Base-by-base conservation (phyloP, 2,888 invertebrate genomes). In the Mythimna loreyi region DNA sequence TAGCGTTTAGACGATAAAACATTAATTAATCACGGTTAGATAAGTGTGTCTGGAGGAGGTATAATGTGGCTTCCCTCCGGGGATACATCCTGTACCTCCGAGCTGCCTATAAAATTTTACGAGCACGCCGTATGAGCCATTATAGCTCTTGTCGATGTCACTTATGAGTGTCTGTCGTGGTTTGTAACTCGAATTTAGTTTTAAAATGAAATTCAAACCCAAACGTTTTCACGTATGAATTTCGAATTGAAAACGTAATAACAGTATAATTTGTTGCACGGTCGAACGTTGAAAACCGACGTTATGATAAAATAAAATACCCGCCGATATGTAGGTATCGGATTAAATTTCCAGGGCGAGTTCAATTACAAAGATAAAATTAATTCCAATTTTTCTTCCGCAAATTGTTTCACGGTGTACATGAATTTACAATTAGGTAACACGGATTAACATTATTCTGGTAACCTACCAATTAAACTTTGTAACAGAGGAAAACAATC, bases 101-200 rank as follows among this genome's bases (percentile, higher is more conserved):
- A 91, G 90, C 87, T 83, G 85, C 86, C 92, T 90, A 93, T 94
- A 94, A 95, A 93, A 94, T 93, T 95, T 95, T 94, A 95, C 89
- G 94, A 93, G 86, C 91, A 85, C 90, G 84, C 91, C 89, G 91
- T 93, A 93, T 91, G 92, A 93, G 88, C 91, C 91, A 89, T 92
- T 93, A 93, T 89, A 91, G 89, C 86, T 89, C 90, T 92, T 91
- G 92, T 93, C 91, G 91, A 90, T 91, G 92, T 91, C 92, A 90
- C 91, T 90, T 90, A 89, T 89, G 89, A 87, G 87, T 87, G 86
- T 87, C 86, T 90, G 86, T 87, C 88, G 87, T 87, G 91, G 92
- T 92, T 92, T 89, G 89, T 89, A 88, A 89, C 77, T 80, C 71
- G 82, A 90, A 87, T 86, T 86, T 85, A 81, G 84, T 83, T 85